Conservation (phyloP, 1,140 invertebrate species). For the Psilanteris sp. region DNA sequence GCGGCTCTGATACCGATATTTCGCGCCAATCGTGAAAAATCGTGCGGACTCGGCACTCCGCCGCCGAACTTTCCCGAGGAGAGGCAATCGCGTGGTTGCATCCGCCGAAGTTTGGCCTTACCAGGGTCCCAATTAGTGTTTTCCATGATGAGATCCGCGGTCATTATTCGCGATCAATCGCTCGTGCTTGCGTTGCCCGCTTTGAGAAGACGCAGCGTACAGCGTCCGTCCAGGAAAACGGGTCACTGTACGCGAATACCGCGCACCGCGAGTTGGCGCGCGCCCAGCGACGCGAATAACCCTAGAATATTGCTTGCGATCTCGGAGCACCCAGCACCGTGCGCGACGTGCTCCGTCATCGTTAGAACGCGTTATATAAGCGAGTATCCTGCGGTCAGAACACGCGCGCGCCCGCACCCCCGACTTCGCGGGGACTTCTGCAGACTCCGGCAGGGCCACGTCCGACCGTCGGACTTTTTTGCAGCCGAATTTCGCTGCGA, state of each 20-base stretch:
- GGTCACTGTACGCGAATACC: slow-evolving; percentile 70
- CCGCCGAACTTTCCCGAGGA: too few relatives aligned
- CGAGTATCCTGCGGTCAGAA: slow-evolving; percentile 26
- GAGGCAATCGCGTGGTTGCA: neutral
- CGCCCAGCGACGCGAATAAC: slow-evolving; percentile 55
- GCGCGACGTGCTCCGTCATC: slow-evolving; percentile 37
- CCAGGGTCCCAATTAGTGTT: slow-evolving; percentile 84
- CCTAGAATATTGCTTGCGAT: slow-evolving; percentile 28
- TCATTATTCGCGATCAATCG: slow-evolving; percentile 81
- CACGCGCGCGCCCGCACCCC: neutral
- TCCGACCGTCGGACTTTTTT: neutral
- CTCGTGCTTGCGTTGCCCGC: too few relatives aligned
- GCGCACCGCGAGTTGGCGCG: slow-evolving; percentile 42
- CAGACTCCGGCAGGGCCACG: neutral
- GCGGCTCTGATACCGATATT: too few relatives aligned
- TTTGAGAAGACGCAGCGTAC: slow-evolving; percentile 9
- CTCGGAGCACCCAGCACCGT: slow-evolving; percentile 28
- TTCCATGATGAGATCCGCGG: slow-evolving; percentile 82
- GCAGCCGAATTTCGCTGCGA: neutral
- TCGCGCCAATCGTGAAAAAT: too few relatives aligned
- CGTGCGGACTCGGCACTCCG: too few relatives aligned
- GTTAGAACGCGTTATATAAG: slow-evolving; percentile 76
- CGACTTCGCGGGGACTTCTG: too few relatives aligned
- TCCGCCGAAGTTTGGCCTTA: slow-evolving; percentile 70
- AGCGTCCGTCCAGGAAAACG: slow-evolving; percentile 66